phyloP scores from a whole-genome alignment of 2,113 vertebrate genomes.

The Tenrec ecaudatus region DNA sequence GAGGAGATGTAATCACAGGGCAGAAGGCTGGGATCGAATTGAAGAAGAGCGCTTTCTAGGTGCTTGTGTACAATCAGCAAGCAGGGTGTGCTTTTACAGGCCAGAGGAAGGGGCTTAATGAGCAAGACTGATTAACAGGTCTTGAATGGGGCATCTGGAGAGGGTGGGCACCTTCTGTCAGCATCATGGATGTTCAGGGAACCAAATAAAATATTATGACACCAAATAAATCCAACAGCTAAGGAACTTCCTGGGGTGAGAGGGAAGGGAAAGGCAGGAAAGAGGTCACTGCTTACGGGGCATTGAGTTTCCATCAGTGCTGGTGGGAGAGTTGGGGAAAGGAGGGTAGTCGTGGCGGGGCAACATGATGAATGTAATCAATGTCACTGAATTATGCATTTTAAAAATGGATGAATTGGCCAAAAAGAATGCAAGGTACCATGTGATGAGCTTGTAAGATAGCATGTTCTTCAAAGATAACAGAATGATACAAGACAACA shows the following conservation, averaged over 20 bases:
- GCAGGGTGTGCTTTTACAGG: background rate
- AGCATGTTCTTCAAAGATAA: background rate
- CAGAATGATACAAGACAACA: background rate
- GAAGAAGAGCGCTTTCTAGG: background rate
- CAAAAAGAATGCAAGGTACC: background rate
- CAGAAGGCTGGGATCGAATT: background rate
- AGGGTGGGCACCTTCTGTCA: background rate
- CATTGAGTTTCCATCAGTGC: background rate
- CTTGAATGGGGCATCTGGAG: background rate
- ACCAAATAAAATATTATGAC: conserved; percentile 14
- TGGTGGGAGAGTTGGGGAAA: background rate
- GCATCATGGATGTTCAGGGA: background rate
- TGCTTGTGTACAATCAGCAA: background rate
- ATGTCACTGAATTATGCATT: background rate
- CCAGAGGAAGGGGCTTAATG: background rate
- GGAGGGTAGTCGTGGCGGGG: background rate
- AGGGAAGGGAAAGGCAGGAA: background rate
- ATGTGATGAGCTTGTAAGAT: background rate
- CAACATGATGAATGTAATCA: background rate
- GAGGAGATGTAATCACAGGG: background rate
- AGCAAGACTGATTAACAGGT: background rate
- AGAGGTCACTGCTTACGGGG: background rate
- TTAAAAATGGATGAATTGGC: background rate
- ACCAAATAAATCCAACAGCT: background rate
- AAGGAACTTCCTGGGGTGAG: background rate